phyloP scores from a whole-genome alignment of 2,888 invertebrate genomes.

The Agriopis leucophaearia region DNA sequence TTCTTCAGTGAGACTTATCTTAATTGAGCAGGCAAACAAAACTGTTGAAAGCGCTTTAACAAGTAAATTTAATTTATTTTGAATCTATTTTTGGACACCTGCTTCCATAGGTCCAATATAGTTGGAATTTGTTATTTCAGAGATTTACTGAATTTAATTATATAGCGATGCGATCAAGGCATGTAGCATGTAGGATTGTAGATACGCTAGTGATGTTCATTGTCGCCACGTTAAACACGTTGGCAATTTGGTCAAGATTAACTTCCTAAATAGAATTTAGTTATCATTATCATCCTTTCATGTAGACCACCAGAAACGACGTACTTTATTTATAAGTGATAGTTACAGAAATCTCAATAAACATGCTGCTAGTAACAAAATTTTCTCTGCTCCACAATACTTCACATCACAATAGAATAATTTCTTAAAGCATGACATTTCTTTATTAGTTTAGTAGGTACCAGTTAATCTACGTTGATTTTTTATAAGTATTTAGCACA shows the following conservation, averaged over 20 bases:
- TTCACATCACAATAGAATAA: conserved; percentile 12
- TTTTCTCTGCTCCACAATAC: conserved; percentile 17
- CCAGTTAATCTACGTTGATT: conserved; percentile 22
- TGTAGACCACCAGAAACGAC: neutral
- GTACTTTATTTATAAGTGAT: neutral
- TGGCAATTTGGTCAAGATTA: too few relatives aligned
- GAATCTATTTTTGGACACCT: conserved; percentile 14
- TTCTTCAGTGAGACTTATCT: conserved; percentile 29
- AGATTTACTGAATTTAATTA: neutral
- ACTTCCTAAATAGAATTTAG: too few relatives aligned
- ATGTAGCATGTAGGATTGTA: neutral
- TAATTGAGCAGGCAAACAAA: conserved; percentile 32
- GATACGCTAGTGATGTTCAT: neutral
- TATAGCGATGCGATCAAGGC: neutral
- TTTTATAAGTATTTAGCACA: conserved; percentile 38
- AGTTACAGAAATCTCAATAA: neutral
- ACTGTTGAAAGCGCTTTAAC: conserved; percentile 19
- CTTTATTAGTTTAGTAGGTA: conserved; percentile 13
- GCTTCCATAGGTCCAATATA: conserved; percentile 6
- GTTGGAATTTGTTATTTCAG: neutral
- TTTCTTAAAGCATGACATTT: conserved; percentile 26
- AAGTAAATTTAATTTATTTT: conserved; percentile 26
- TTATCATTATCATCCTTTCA: too few relatives aligned
- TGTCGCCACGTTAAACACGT: too few relatives aligned
- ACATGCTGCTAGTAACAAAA: neutral